phyloP scores from a whole-genome alignment of 2,113 vertebrate genomes.

The Accipiter virgatus region DNA sequence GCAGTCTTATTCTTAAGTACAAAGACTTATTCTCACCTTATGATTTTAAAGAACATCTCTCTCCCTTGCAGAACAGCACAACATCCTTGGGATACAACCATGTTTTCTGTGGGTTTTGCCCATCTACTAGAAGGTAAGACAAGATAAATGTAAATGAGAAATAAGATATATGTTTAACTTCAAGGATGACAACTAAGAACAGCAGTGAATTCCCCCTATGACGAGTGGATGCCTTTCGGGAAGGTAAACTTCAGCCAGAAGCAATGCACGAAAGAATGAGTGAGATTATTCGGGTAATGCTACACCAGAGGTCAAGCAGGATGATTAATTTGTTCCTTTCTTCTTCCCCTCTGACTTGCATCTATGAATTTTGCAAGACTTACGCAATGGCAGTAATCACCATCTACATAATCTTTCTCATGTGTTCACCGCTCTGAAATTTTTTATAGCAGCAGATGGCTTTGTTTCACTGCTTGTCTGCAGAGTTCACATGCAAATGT shows the following conservation, averaged over 20 bases:
- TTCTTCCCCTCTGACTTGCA: not conserved
- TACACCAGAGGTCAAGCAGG: not conserved
- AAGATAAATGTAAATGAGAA: not conserved
- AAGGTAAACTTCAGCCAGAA: not conserved
- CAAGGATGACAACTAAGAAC: not conserved
- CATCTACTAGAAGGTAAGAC: not conserved
- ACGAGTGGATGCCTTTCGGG: not conserved
- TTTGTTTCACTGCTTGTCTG: not conserved
- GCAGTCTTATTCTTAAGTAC: not conserved
- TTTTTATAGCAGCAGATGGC: not conserved
- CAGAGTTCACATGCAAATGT: not conserved
- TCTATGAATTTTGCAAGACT: not conserved
- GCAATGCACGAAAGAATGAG: accelerated
- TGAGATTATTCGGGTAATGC: not conserved
- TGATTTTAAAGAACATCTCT: not conserved
- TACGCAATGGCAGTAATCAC: not conserved
- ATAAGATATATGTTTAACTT: not conserved
- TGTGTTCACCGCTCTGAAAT: not conserved
- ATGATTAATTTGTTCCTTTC: not conserved
- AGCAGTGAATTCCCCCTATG: not conserved
- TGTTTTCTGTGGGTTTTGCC: not conserved
- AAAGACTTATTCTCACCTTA: not conserved
- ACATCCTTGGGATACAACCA: not conserved
- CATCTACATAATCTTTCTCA: not conserved
- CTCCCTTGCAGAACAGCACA: not conserved